Base-by-base conservation (phyloP, 2,797 vertebrate genomes). In the Triplophysa yarkandensis region DNA sequence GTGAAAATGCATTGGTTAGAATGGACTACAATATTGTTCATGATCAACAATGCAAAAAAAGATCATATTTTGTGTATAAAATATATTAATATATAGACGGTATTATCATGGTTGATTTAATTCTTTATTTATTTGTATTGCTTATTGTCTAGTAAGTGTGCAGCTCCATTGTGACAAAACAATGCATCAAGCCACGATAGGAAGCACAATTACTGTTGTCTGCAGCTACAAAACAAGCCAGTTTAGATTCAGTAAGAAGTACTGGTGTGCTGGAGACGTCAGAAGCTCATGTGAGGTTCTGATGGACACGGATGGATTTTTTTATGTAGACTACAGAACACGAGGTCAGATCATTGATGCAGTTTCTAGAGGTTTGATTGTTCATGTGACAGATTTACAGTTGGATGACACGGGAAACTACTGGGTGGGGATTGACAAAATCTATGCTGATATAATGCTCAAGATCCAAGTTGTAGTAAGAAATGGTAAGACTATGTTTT, bases 401-500 rank as follows among this genome's bases (percentile, higher is more conserved):
- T 58, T 83, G 27, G 79, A 81, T 0, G 89, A 92, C 34, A 5
- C 77, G 55, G 91, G 88, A 63, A 68, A 17, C 1, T 92, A 92
- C 55, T 93, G 91, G 91, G 83, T 89, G 9, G 91, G 88, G 25
- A 92, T 92, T 39, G 83, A 92, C 30, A 90, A 80, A 84, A 5
- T 86, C 0, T 71, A 84, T 72, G 1, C 84, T 4, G 91, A 93
- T 80, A 64, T 91, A 74, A 93, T 93, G 89, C 69, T 46, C 48
- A 64, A 39, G 34, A 60, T 92, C 16, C 66, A 69, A 1, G 58
- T 92, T 6, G 30, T 55, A 8, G 64, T 92, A 52, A 89, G 85
- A 74, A 82, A 90, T 80, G 89, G 91, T 92, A 85, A 82, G 82
- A 68, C 54, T 58, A 34, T 66, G 17, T 32, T 66, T 48, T 58